Evolutionary conservation across 1,140 invertebrate species (phyloP), one percentile per base, ranked within the genome.

Genomic region (Phenacoccus solenopsis): DNA sequence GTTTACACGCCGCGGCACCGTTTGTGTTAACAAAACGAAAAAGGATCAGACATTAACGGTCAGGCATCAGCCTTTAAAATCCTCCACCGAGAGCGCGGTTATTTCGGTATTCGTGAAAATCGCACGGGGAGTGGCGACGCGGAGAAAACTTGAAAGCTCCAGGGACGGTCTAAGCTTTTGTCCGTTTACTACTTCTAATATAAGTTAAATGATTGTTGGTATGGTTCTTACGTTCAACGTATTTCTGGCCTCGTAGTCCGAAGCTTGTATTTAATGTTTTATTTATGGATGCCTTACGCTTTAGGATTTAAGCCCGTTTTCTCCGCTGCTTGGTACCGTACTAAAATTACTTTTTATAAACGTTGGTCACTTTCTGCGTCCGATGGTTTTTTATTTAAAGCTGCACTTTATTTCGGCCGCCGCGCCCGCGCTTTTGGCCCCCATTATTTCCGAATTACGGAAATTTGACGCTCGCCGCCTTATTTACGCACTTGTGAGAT

Each of bases 1-100:
- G 38, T 49, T 49, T 49, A 49, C 38, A 49, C 38, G 38, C 5
- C 38, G 5, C 38, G 12, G 38, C 16, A n/a, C 38, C 38, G 5
- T n/a, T 49, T 49, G 38, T n/a, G 3, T 49, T 2, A 49, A 49
- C 38, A 49, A 49, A 49, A 49, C 38, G 25, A 64, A 64, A 64
- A 64, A 64, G 59, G 59, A 64, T 64, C 22, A 64, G 59, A 64
- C 59, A 64, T 64, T 64, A 64, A 64, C 59, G 59, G 21, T 64
- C 59, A 27, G 59, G 59, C 21, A 64, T 64, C 59, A 64, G 25
- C 22, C 20, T 64, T 64, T 64, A 64, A 64, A 64, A 64, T 64
- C 59, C 25, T 64, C 22, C 20, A 64, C 59, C 25, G 21, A 24
- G 59, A 64, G 59, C 21, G 25, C 9, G 59, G 59, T 64, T 64